These are phyloP conservation scores for Clytia hemisphaerica DNA, from an alignment of 30 jellyfish, hydroid and myxozoan genomes.

Conservation along the genomic window DNA sequence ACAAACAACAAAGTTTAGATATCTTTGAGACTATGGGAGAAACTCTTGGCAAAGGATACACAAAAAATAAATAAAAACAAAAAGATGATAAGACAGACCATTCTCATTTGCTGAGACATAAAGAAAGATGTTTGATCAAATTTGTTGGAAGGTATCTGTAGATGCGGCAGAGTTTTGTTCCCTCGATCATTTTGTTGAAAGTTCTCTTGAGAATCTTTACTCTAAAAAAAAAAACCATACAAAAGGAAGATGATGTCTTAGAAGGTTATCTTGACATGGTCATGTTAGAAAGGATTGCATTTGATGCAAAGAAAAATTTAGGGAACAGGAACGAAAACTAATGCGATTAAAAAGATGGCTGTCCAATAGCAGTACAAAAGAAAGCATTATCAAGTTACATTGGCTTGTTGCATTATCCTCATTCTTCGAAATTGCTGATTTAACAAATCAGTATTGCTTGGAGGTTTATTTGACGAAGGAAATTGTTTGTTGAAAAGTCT, in stretches of 20 bases:
- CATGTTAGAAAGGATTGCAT: too few species aligned
- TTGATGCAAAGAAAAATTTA: too few species aligned
- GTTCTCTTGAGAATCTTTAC: constrained; percentile 21
- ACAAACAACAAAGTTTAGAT: too few species aligned
- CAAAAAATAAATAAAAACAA: not conserved
- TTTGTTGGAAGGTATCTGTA: constrained; percentile 32
- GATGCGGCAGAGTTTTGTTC: constrained; percentile 30
- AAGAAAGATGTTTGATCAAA: constrained; percentile 63
- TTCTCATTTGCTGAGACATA: constrained; percentile 73
- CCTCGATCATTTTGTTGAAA: constrained; percentile 12
- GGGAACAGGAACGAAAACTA: too few species aligned
- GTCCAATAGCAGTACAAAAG: too few species aligned
- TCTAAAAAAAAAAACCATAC: not conserved
- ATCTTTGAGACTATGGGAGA: too few species aligned
- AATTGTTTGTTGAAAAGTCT: constrained; percentile 42
- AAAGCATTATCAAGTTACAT: too few species aligned
- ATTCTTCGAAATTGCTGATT: constrained; percentile 36
- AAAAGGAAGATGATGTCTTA: not conserved
- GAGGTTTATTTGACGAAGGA: constrained; percentile 18
- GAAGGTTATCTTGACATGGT: too few species aligned
- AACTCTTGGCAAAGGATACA: too few species aligned
- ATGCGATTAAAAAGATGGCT: too few species aligned
- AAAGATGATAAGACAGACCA: constrained; percentile 25
- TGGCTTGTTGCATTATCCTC: constrained; percentile 30
- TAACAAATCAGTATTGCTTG: constrained; percentile 18